Conservation (phyloP, 2,888 invertebrate genomes). For the Hydraecia micacea region DNA sequence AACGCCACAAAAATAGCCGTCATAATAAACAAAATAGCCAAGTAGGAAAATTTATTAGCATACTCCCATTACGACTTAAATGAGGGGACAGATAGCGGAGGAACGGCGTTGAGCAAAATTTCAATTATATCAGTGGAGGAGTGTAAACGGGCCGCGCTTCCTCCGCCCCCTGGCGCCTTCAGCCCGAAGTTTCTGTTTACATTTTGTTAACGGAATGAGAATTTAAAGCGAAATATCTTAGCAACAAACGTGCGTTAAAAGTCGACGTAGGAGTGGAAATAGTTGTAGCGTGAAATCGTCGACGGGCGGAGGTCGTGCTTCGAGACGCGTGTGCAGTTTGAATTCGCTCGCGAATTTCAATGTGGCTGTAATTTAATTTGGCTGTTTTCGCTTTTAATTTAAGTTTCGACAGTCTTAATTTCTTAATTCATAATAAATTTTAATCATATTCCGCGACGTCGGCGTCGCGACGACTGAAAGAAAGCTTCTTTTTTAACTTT, state of each 20-base stretch:
- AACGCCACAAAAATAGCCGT: conserved; percentile 51
- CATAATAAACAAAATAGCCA: conserved; percentile 66
- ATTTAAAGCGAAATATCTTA: conserved; percentile 86
- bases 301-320: conserved; percentile 49
- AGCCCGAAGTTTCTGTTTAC: conserved; percentile 84
- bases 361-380: conserved; percentile 52
- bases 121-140: conserved; percentile 83
- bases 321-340: conserved; percentile 53
- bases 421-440: conserved; percentile 25
- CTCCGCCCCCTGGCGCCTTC: conserved; percentile 71
- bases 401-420: conserved; percentile 15
- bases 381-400: conserved; percentile 37
- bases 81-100: conserved; percentile 75
- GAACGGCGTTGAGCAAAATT: conserved; percentile 82
- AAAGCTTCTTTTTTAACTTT: neutral
- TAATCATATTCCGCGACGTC: conserved; percentile 12
- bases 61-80: conserved; percentile 74
- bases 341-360: conserved; percentile 51
- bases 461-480: neutral
- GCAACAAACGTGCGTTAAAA: conserved; percentile 83
- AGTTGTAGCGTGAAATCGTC: conserved; percentile 79
- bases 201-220: conserved; percentile 87
- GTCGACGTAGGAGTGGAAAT: conserved; percentile 72
- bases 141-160: conserved; percentile 74
- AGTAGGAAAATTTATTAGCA: conserved; percentile 77